Evolutionary conservation across 2,888 invertebrate species (phyloP).

Genomic region (Diadegma fenestrale): DNA sequence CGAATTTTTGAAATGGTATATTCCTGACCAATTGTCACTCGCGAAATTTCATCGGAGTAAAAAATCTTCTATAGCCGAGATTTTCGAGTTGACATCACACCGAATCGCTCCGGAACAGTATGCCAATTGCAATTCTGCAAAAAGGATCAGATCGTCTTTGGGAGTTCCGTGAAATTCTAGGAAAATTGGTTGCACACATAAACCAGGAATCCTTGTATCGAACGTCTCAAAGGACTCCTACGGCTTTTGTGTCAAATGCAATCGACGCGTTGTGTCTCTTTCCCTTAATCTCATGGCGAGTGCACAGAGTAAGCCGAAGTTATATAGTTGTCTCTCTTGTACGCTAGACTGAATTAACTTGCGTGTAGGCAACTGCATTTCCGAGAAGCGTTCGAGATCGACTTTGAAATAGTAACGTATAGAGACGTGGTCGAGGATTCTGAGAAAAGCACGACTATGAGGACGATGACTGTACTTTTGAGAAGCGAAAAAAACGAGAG

Average conservation of each 20-base stretch:
- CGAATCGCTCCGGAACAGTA: too few species aligned
- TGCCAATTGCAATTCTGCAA: too few species aligned
- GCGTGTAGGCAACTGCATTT: slow-evolving; percentile 67
- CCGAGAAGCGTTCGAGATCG: slow-evolving; percentile 70
- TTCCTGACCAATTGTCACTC: too few species aligned
- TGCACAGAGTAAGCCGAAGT: slow-evolving; percentile 57
- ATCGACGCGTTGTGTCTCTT: not conserved
- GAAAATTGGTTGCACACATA: not conserved
- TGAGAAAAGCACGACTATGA: slow-evolving; percentile 68
- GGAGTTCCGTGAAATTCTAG: not conserved
- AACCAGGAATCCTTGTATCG: not conserved
- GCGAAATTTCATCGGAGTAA: too few species aligned
- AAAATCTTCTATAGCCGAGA: too few species aligned
- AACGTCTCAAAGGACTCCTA: not conserved
- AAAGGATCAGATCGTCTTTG: not conserved
- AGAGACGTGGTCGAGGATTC: slow-evolving; percentile 67
- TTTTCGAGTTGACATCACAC: too few species aligned
- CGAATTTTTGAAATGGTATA: too few species aligned
- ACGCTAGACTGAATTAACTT: slow-evolving; percentile 71
- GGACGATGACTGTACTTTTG: slow-evolving; percentile 62
- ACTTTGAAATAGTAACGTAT: slow-evolving; percentile 69
- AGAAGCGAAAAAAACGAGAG: not conserved
- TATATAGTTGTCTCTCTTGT: slow-evolving; percentile 65
- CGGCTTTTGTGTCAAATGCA: not conserved
- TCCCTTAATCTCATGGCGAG: slow-evolving; percentile 10